phyloP scores from a whole-genome alignment of 1,140 invertebrate genomes.

The Diabrotica virgifera region DNA sequence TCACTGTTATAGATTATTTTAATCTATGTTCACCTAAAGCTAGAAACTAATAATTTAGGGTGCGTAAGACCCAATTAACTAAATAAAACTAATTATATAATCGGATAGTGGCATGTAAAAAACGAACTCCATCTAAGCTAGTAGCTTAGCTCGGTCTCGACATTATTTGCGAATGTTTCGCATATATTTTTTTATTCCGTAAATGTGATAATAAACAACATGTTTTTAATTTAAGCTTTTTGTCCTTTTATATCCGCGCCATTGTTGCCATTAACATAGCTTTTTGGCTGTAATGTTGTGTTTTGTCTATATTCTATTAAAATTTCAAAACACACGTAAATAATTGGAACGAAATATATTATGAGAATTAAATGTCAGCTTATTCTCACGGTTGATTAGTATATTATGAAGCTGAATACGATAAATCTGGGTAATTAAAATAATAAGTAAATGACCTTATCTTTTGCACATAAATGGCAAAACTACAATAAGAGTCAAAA shows the following conservation, averaged over 20 bases:
- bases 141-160: constrained; percentile 14
- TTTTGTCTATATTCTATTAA: not conserved
- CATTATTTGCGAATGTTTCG: constrained; percentile 22
- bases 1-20: too few relatives aligned
- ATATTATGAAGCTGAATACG: not conserved
- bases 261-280: constrained; percentile 14
- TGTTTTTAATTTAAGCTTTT: constrained; percentile 42
- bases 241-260: constrained; percentile 32
- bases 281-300: constrained; percentile 20
- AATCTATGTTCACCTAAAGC: too few relatives aligned
- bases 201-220: constrained; percentile 46
- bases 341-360: constrained; percentile 5
- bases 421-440: too few relatives aligned
- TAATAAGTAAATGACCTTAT: too few relatives aligned
- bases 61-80: constrained; percentile 10
- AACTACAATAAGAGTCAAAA: too few relatives aligned
- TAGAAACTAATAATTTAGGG: too few relatives aligned
- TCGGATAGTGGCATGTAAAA: constrained; percentile 9
- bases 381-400: constrained; percentile 4
- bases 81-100: constrained; percentile 13
- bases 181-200: constrained; percentile 29
- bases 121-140: constrained; percentile 15
- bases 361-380: constrained; percentile 5
- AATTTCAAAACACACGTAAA: not conserved
- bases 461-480: too few relatives aligned